phyloP scores from a whole-genome alignment of 2,113 vertebrate genomes.

The Mesocricetus auratus region DNA sequence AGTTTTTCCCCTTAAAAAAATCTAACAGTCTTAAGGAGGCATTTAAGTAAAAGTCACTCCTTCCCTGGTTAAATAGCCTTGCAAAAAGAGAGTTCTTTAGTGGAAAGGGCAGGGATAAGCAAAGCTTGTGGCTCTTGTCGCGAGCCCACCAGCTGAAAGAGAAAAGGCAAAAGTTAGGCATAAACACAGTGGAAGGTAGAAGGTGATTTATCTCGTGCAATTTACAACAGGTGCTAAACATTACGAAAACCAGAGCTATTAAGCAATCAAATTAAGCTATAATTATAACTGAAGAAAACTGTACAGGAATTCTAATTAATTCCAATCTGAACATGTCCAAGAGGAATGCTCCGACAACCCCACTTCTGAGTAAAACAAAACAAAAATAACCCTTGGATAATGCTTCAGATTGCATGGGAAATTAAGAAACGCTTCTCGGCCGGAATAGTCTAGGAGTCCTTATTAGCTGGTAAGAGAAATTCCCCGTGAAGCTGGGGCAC shows the following conservation, averaged over 20 bases:
- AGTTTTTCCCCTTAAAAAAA: constrained; percentile 65
- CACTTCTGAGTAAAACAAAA: constrained; percentile 79
- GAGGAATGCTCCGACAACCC: constrained; percentile 85
- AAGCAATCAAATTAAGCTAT: constrained; percentile 93
- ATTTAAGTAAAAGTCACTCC: constrained; percentile 84
- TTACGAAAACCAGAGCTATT: constrained; percentile 90
- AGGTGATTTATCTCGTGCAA: constrained; percentile 90
- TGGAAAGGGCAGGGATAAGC: constrained; percentile 79
- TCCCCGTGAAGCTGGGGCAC: constrained; percentile 56
- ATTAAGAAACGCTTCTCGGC: constrained; percentile 74
- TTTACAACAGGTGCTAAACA: constrained; percentile 93
- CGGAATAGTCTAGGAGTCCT: constrained; percentile 76
- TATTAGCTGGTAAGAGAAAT: constrained; percentile 76
- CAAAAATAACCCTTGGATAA: constrained; percentile 84
- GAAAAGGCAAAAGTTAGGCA: constrained; percentile 86
- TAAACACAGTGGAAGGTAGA: constrained; percentile 86
- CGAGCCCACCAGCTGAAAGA: constrained; percentile 78
- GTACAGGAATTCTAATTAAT: constrained; percentile 92
- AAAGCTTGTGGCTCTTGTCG: constrained; percentile 57
- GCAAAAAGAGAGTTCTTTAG: constrained; percentile 81
- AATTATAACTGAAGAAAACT: constrained; percentile 92
- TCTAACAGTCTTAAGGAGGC: constrained; percentile 81
- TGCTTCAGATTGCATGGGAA: constrained; percentile 67
- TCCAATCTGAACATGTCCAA: constrained; percentile 87
- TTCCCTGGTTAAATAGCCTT: constrained; percentile 82